Evolutionary conservation across 2,113 vertebrate genomes (phyloP), one percentile per base, ranked within the genome.

Genomic region (Dendrocopos noguchii): DNA sequence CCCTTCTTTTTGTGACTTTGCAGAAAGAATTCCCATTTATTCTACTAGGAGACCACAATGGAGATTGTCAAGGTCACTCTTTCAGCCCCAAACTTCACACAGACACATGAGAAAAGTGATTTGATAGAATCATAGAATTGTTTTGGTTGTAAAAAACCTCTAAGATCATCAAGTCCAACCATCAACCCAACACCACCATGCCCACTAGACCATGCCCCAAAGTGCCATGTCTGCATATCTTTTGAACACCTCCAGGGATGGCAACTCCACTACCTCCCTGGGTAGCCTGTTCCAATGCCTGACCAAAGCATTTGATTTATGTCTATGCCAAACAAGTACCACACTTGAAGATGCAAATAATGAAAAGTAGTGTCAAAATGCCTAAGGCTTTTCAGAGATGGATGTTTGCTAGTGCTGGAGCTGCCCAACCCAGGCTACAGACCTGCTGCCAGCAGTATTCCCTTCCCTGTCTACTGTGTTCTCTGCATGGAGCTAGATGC

Each of bases 401-500:
- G 13, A 22, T 72, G 53, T 67, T 74, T 7, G 2, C 21, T 12
- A 12, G 33, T 27, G 53, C 33, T 78, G 44, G 22, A 44, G 10
- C 57, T 71, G 63, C 42, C 22, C 42, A 88, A 63, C 13, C 27
- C 7, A 7, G 10, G 46, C 12, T 68, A 17, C 56, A 36, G 7
- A 5, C 56, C 87, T 82, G 34, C 24, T 76, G 42, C 61, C 6
- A 0, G 28, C 33, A 7, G 2, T 7, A 5, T 57, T 61, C 44
- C 0, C 0, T 65, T 78, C 59, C 56, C 81, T 1, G 0, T 15
- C 10, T 42, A 34, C 55, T 9, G 12, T 12, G 29, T 33, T 6
- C 21, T 85, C 46, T 77, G 29, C 15, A 12, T n/a, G 56, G 28
- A 61, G 29, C 31, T 59, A 52, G 70, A 70, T 21, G 29, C 10